These are phyloP conservation scores for Athene cunicularia DNA, from an alignment of 2,113 vertebrate genomes.

Conservation along the genomic window DNA sequence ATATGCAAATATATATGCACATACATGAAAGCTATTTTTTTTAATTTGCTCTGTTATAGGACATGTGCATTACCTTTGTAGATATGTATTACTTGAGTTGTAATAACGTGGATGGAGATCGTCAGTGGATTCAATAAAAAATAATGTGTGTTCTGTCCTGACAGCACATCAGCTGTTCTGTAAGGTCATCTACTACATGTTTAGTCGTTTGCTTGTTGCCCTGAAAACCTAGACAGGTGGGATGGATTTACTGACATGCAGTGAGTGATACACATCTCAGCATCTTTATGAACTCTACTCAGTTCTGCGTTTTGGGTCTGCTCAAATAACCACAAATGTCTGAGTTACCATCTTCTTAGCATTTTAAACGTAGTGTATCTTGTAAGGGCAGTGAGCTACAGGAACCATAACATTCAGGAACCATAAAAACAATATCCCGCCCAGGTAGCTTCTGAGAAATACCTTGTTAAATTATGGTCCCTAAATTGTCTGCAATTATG, in stretches of 20 bases:
- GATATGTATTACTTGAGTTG: neutral
- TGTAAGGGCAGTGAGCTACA: neutral
- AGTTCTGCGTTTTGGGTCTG: neutral
- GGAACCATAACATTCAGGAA: neutral
- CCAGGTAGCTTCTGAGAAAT: neutral
- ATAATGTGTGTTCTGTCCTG: neutral
- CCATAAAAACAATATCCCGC: neutral
- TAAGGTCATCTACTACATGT: neutral
- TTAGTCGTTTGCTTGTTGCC: neutral
- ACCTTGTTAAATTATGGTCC: neutral
- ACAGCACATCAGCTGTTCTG: neutral
- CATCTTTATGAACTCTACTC: neutral
- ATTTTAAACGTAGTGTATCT: neutral
- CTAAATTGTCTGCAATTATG: neutral
- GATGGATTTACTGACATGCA: accelerated
- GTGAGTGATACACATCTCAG: neutral
- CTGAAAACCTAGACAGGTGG: neutral
- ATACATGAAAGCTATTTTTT: neutral
- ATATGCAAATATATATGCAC: neutral
- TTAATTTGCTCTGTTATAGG: neutral
- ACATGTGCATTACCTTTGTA: neutral
- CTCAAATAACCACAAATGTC: neutral
- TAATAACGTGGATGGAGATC: neutral
- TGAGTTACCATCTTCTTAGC: neutral
- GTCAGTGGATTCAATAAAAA: neutral